A percentile compares a stretch with the other conserved stretches of the same genome.
phyloP scores from a whole-genome alignment of 2,888 invertebrate species.

The Philopedon plagiatum region DNA sequence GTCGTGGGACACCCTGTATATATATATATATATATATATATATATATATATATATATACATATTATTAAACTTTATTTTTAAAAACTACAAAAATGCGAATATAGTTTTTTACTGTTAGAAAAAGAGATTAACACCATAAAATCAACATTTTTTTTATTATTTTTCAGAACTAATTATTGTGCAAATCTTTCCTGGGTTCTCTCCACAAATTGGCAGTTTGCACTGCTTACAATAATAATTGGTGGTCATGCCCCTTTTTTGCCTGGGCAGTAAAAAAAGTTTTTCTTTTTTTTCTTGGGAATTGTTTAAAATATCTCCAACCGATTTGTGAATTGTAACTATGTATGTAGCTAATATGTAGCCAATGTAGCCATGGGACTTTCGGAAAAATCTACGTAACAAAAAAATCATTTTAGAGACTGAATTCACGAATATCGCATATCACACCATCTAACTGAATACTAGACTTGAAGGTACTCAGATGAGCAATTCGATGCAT shows the following conservation, averaged over 20 bases:
- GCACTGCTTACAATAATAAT: background rate
- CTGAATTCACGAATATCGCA: slow-evolving; percentile 1
- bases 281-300: background rate
- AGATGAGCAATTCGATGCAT: background rate
- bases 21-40: too few species aligned
- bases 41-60: too few species aligned
- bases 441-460: background rate
- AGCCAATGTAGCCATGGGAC: too few species aligned
- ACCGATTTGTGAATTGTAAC: too few species aligned
- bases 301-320: too few species aligned
- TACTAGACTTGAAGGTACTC: slow-evolving; percentile 19
- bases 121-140: background rate
- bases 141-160: too few species aligned
- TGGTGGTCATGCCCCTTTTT: background rate
- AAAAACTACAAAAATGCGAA: background rate
- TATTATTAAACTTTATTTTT: background rate
- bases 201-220: background rate
- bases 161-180: too few species aligned
- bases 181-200: background rate
- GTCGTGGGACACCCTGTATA: too few species aligned
- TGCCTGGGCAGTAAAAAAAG: background rate
- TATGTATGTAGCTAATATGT: too few species aligned
- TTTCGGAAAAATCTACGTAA: too few species aligned
- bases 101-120: background rate
- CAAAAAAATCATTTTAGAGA: slow-evolving; percentile 19